Conservation (phyloP, 2,113 vertebrate species). For the Paramisgurnus dabryanus region DNA sequence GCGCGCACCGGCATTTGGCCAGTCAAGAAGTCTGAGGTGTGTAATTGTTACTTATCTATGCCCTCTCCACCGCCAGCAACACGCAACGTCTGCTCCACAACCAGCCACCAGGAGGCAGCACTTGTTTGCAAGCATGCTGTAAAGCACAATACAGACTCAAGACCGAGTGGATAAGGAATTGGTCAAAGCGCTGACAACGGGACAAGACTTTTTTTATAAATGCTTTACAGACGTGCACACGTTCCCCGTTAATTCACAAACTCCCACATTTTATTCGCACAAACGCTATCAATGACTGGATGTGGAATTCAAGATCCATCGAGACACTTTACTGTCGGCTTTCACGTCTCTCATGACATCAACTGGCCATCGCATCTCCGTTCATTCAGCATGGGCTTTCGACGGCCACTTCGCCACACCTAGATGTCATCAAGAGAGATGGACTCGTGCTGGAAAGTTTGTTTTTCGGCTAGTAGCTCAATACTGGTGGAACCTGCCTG, state of each 20-base stretch:
- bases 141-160: slow-evolving; percentile 42
- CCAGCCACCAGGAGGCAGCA: slow-evolving; percentile 55
- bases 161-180: slow-evolving; percentile 34
- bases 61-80: background rate
- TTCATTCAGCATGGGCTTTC: slow-evolving; percentile 21
- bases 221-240: slow-evolving; percentile 16
- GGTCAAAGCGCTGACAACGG: slow-evolving; percentile 9
- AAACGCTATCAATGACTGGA: slow-evolving; percentile 15
- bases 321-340: slow-evolving; percentile 9
- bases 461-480: background rate
- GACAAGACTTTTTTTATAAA: slow-evolving; percentile 12
- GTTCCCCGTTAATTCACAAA: slow-evolving; percentile 2
- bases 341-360: slow-evolving; percentile 30
- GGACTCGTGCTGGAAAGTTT: slow-evolving; percentile 22
- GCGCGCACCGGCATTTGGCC: slow-evolving; percentile 49
- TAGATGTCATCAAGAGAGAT: slow-evolving; percentile 26
- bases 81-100: slow-evolving; percentile 40
- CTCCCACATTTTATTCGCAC: slow-evolving; percentile 3
- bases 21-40: slow-evolving; percentile 32
- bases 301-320: slow-evolving; percentile 35
- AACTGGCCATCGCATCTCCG: background rate
- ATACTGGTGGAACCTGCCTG: slow-evolving; percentile 41
- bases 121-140: slow-evolving; percentile 32
- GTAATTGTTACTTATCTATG: slow-evolving; percentile 6
- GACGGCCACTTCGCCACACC: slow-evolving; percentile 4